phyloP scores from a whole-genome alignment of 2,888 invertebrate species.

The Chorisops tibialis region DNA sequence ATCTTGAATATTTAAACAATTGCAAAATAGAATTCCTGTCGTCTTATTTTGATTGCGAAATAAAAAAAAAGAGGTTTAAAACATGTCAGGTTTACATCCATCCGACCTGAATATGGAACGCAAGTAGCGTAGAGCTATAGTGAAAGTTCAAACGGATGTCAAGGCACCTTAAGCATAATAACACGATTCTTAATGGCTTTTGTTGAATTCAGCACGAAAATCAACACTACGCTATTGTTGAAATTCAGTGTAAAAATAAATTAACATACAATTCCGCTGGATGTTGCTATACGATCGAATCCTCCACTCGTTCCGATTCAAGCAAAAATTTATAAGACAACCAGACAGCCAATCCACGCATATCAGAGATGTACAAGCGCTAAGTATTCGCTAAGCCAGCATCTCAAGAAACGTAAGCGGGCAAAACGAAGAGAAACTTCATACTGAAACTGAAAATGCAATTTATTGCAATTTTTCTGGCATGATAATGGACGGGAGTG shows the following conservation, averaged over 20 bases:
- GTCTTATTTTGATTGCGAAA: no score
- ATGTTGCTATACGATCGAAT: background rate
- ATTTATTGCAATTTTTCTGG: background rate
- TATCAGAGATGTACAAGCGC: background rate
- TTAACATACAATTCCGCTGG: slow-evolving; percentile 8
- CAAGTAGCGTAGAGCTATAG: background rate
- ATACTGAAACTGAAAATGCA: background rate
- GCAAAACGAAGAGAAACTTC: background rate
- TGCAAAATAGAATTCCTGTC: no score
- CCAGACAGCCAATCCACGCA: background rate
- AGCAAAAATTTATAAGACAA: background rate
- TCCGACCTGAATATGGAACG: no score
- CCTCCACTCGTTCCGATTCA: background rate
- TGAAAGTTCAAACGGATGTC: slow-evolving; percentile 21
- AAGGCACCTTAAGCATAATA: background rate
- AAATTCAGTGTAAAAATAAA: background rate
- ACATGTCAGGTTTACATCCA: no score
- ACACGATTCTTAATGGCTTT: slow-evolving; percentile 3
- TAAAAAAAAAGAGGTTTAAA: no score
- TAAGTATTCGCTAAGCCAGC: background rate
- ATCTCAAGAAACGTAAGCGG: background rate
- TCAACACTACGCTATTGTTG: slow-evolving; percentile 3
- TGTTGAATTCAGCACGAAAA: slow-evolving; percentile 5
- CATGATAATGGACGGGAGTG: no score
- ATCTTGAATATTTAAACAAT: no score